A percentile compares a stretch with the other conserved stretches of the same genome.
These are phyloP conservation scores for Nyctibius bracteatus DNA, from an alignment of 2,113 vertebrate species.

Conservation along the genomic window DNA sequence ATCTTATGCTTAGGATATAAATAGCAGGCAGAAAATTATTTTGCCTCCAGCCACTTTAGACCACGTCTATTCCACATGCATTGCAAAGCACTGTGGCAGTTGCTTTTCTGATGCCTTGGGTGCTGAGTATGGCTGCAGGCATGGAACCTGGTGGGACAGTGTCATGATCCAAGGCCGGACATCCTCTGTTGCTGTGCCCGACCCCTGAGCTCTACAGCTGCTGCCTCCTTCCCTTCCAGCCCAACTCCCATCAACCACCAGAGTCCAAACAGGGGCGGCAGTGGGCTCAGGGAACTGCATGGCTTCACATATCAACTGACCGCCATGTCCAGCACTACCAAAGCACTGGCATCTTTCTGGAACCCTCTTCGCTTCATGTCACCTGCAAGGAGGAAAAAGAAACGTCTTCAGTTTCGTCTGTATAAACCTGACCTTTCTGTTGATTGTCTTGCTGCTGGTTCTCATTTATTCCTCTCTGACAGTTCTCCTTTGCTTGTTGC, in stretches of 20 bases:
- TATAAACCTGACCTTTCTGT: background rate
- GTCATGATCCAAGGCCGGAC: background rate
- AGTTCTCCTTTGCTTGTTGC: background rate
- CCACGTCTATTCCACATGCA: background rate
- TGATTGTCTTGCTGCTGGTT: background rate
- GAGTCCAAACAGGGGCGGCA: background rate
- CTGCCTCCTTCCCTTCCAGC: background rate
- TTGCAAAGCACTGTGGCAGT: background rate
- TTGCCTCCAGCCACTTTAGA: background rate
- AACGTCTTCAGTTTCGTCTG: background rate
- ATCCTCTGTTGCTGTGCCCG: background rate
- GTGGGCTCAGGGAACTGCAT: rapidly evolving
- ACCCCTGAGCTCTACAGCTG: background rate
- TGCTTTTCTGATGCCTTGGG: background rate
- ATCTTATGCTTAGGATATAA: conserved; percentile 12
- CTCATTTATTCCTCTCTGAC: background rate
- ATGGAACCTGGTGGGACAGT: background rate
- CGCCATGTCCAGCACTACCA: background rate
- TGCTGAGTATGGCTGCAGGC: background rate
- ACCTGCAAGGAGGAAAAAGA: background rate
- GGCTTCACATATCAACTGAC: background rate
- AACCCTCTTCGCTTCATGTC: background rate
- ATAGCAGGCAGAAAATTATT: conserved; percentile 13
- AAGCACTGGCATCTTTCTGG: background rate
- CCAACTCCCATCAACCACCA: background rate